These are phyloP conservation scores for Ianthella basta DNA, from an alignment of 37 sponge, comb jelly and placozoan species.

Conservation along the genomic window DNA sequence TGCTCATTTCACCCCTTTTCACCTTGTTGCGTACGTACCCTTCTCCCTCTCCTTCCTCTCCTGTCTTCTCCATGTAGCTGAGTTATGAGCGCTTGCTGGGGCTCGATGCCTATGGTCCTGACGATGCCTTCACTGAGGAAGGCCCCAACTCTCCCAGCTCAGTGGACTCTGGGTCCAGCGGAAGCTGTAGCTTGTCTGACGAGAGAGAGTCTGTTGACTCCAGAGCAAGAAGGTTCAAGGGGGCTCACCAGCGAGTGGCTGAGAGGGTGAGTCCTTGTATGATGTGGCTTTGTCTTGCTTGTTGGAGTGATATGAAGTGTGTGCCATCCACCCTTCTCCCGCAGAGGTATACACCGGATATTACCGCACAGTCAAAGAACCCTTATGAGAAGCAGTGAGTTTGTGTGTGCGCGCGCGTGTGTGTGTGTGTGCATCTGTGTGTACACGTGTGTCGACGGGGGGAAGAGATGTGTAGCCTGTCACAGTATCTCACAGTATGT, in stretches of 20 bases:
- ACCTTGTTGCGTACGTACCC: background rate
- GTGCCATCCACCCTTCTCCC: no score
- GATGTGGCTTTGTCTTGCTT: no score
- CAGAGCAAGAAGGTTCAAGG: background rate
- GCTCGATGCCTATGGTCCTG: background rate
- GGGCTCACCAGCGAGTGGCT: background rate
- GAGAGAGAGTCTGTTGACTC: background rate
- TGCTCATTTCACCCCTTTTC: background rate
- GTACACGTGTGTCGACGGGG: conserved; percentile 3
- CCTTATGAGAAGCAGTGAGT: background rate
- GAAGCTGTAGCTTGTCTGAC: background rate
- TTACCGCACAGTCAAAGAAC: no score
- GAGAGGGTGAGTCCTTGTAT: background rate
- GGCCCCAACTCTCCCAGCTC: conserved; percentile 24
- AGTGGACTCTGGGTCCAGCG: background rate
- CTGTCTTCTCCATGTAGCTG: background rate
- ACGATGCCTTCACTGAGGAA: conserved; percentile 3
- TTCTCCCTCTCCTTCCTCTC: background rate
- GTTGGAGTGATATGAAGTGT: no score
- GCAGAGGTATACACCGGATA: no score
- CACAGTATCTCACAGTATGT: background rate
- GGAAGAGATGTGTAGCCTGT: no score
- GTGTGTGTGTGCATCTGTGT: conserved; percentile 18
- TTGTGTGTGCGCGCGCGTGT: background rate
- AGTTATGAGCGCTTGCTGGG: background rate